These are phyloP conservation scores for Vulpes ferrilata DNA, from an alignment of 2,113 vertebrate species.

Conservation along the genomic window DNA sequence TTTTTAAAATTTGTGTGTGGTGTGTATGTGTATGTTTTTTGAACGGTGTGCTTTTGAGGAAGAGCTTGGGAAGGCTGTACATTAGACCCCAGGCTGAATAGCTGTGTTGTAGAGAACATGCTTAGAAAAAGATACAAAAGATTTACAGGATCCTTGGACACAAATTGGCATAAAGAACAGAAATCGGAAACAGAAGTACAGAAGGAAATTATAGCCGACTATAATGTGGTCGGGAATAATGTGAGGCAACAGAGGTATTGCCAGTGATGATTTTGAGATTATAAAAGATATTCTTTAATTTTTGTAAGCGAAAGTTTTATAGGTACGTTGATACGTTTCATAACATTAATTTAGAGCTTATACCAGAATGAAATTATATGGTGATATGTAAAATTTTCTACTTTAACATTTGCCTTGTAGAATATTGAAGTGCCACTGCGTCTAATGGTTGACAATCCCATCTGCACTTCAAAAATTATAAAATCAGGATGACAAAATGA, in stretches of 20 bases:
- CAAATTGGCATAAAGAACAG: constrained; percentile 78
- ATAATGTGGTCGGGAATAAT: constrained; percentile 66
- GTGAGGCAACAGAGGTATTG: constrained; percentile 84
- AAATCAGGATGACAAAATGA: constrained; percentile 69
- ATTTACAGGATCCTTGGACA: constrained; percentile 79
- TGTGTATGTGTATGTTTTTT: not conserved
- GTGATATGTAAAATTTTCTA: constrained; percentile 82
- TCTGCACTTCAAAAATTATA: constrained; percentile 71
- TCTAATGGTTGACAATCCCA: constrained; percentile 67
- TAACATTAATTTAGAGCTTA: constrained; percentile 85
- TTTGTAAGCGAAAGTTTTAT: constrained; percentile 84
- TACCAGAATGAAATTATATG: constrained; percentile 80
- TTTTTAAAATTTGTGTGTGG: not conserved
- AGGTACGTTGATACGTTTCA: constrained; percentile 85
- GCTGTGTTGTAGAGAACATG: constrained; percentile 68
- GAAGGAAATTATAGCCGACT: constrained; percentile 74
- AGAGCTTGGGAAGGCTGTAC: constrained; percentile 72
- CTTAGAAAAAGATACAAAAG: constrained; percentile 85
- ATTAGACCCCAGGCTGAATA: constrained; percentile 73
- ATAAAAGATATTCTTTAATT: constrained; percentile 82
- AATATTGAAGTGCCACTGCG: constrained; percentile 71
- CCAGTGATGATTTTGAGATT: constrained; percentile 84
- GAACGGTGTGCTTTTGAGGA: constrained; percentile 68
- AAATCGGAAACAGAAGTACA: constrained; percentile 68
- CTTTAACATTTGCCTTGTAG: constrained; percentile 67